Conservation (phyloP, 2,888 invertebrate genomes). For the Exocentrus adspersus region DNA sequence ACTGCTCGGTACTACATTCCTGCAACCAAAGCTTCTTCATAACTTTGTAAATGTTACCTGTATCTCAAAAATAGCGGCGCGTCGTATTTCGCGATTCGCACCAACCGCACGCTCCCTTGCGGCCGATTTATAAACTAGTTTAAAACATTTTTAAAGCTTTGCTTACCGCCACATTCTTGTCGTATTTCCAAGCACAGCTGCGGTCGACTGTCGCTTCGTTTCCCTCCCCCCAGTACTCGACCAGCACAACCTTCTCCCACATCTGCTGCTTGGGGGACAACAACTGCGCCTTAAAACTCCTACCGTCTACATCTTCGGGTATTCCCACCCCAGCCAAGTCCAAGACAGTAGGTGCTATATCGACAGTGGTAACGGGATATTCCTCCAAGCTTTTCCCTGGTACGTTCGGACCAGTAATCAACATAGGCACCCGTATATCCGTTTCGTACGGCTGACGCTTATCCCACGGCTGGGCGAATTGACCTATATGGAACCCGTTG, state of each 20-base stretch:
- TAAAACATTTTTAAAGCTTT: background rate
- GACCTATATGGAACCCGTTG: conserved; percentile 92
- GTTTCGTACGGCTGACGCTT: conserved; percentile 92
- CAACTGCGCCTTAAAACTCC: conserved; percentile 52
- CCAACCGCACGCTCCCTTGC: background rate
- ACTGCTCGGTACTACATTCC: conserved; percentile 72
- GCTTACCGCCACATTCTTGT: conserved; percentile 71
- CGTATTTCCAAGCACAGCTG: conserved; percentile 73
- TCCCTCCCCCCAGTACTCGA: conserved; percentile 87
- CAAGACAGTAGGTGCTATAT: conserved; percentile 85
- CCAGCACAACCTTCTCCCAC: conserved; percentile 70
- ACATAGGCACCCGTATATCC: conserved; percentile 84
- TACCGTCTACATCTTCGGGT: conserved; percentile 41
- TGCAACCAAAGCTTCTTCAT: conserved; percentile 56
- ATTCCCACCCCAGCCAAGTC: conserved; percentile 72
- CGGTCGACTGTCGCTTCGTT: conserved; percentile 66
- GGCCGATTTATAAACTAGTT: background rate
- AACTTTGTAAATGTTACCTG: no score
- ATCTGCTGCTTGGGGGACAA: conserved; percentile 29
- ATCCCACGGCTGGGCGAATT: conserved; percentile 88
- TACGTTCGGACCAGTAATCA: conserved; percentile 81
- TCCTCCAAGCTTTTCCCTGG: conserved; percentile 62
- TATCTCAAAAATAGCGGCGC: no score
- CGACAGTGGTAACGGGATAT: conserved; percentile 78
- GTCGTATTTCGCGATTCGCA: no score